Conservation (phyloP, 2,888 invertebrate species). For the Amphipoea oculea region DNA sequence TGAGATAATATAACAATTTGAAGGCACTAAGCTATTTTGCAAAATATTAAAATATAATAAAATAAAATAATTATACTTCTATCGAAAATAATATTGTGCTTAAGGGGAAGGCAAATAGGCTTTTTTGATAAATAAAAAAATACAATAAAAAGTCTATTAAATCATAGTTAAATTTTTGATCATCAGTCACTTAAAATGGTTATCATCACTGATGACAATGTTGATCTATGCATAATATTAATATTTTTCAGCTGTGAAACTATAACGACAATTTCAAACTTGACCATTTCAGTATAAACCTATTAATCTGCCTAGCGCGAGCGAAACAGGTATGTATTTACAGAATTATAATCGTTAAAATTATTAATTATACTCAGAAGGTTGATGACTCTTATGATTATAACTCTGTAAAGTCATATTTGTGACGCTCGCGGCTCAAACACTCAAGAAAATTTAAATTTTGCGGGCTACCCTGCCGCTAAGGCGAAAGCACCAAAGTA, state of each 20-base stretch:
- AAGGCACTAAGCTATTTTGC: slow-evolving; percentile 43
- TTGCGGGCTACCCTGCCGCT: neutral
- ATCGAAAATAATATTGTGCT: slow-evolving; percentile 15
- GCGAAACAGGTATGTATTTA: neutral
- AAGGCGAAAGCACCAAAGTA: neutral
- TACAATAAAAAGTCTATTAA: neutral
- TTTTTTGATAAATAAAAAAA: neutral
- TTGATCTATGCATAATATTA: neutral
- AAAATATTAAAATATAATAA: slow-evolving; percentile 16
- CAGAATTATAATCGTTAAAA: neutral
- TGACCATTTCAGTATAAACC: neutral
- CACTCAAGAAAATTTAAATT: too few relatives aligned
- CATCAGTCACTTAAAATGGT: neutral
- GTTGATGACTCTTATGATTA: too few relatives aligned
- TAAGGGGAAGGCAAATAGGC: slow-evolving; percentile 4
- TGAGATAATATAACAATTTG: slow-evolving; percentile 25
- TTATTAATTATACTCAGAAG: too few relatives aligned
- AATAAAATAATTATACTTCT: slow-evolving; percentile 7
- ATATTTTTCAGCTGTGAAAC: neutral
- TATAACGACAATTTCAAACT: neutral
- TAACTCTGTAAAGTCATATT: too few relatives aligned
- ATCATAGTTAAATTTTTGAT: neutral
- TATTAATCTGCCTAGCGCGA: neutral
- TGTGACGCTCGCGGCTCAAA: too few relatives aligned
- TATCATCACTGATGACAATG: neutral